A percentile compares a stretch with the other conserved stretches of the same genome.
Conservation (phyloP, 2,113 vertebrate genomes). For the Lamprotornis superbus region DNA sequence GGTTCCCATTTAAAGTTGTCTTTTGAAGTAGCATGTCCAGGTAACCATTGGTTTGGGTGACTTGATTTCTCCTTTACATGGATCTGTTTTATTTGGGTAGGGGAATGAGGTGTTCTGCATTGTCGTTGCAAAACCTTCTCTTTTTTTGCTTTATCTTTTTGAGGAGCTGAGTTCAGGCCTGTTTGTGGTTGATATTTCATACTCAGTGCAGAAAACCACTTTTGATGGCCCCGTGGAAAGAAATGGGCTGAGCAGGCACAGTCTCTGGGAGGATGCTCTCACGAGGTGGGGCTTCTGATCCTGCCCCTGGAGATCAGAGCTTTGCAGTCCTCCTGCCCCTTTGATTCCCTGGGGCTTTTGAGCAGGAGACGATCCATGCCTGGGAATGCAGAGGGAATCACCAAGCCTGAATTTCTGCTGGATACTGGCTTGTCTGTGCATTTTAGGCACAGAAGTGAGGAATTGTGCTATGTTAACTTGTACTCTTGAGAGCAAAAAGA, state of each 20-base stretch:
- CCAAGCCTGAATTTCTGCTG: not conserved
- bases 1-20: fast-evolving
- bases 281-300: not conserved
- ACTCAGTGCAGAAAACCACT: not conserved
- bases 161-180: not conserved
- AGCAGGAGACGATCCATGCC: not conserved
- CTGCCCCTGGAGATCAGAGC: not conserved
- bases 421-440: fast-evolving
- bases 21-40: not conserved
- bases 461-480: not conserved
- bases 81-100: not conserved
- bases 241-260: not conserved
- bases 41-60: not conserved
- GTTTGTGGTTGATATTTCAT: not conserved
- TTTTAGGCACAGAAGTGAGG: not conserved
- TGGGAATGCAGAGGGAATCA: not conserved
- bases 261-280: not conserved
- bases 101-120: not conserved
- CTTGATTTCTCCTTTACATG: not conserved
- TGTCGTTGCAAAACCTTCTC: not conserved
- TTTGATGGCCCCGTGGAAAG: not conserved
- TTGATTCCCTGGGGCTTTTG: not conserved
- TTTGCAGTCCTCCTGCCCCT: not conserved
- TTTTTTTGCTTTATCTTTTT: not conserved
- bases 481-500: not conserved